Evolutionary conservation across 2,888 invertebrate genomes (phyloP).

Genomic region (Trissolcus brochymenae): DNA sequence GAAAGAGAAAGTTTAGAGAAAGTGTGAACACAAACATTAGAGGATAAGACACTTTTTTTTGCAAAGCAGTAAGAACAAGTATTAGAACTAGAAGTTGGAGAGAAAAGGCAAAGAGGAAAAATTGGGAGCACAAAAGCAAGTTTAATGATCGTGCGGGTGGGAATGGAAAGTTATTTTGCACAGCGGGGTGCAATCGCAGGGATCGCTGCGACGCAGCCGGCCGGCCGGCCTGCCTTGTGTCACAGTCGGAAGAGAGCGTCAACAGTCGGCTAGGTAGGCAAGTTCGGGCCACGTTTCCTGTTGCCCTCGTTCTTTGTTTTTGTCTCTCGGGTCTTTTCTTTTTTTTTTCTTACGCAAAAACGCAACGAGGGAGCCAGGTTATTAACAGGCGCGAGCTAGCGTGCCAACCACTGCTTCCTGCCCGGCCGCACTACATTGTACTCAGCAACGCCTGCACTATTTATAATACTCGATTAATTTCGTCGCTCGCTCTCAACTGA

Average conservation of each 20-base stretch:
- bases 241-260: constrained; percentile 43
- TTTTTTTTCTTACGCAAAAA: constrained; percentile 44
- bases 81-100: too few species aligned
- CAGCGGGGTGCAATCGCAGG: constrained; percentile 48
- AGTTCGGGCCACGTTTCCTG: constrained; percentile 48
- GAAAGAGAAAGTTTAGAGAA: too few species aligned
- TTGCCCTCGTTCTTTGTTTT: constrained; percentile 40
- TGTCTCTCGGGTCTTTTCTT: constrained; percentile 21
- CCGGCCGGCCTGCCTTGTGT: constrained; percentile 38
- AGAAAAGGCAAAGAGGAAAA: too few species aligned
- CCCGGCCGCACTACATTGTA: constrained; percentile 29
- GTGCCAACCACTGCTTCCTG: constrained; percentile 48
- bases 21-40: too few species aligned
- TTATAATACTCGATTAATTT: constrained; percentile 41
- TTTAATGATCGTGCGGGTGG: constrained; percentile 30
- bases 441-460: constrained; percentile 20
- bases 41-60: too few species aligned
- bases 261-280: constrained; percentile 38
- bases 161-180: constrained; percentile 32
- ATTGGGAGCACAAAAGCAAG: not conserved
- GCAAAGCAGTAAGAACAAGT: too few species aligned
- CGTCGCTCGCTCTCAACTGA: constrained; percentile 22
- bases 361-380: constrained; percentile 39
- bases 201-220: constrained; percentile 34
- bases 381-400: constrained; percentile 53